These are phyloP conservation scores for Microcebus tavaratra DNA, from an alignment of 2,113 vertebrate species.

Conservation along the genomic window DNA sequence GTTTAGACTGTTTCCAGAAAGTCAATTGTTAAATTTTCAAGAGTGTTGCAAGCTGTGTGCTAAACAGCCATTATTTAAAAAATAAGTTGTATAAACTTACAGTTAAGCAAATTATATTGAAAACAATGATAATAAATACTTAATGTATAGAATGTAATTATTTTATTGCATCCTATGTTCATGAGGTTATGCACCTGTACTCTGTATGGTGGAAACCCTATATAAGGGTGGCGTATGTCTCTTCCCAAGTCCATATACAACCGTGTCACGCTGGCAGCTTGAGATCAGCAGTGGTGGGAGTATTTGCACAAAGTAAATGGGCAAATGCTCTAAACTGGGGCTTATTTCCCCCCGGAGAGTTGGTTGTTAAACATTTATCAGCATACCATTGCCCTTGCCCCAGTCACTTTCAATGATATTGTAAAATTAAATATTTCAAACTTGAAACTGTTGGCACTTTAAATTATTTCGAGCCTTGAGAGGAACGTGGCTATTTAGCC, in stretches of 20 bases:
- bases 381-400: no score
- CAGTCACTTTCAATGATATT: neutral
- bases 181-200: neutral
- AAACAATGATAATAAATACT: neutral
- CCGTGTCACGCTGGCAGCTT: neutral
- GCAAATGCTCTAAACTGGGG: no score
- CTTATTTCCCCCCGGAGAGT: neutral
- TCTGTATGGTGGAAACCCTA: accelerated
- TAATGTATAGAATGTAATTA: neutral
- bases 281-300: neutral
- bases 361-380: no score
- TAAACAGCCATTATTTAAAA: neutral
- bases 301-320: neutral
- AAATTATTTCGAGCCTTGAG: neutral
- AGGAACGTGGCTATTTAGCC: neutral
- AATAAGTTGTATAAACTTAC: neutral
- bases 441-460: neutral
- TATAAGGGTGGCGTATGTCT: accelerated
- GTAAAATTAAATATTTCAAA: neutral
- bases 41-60: neutral
- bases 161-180: neutral
- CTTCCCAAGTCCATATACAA: neutral
- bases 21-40: no score
- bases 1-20: neutral
- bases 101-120: neutral